A percentile compares a stretch with the other conserved stretches of the same genome.
Conservation (phyloP, 2,113 vertebrate species). For the Sapajus apella region DNA sequence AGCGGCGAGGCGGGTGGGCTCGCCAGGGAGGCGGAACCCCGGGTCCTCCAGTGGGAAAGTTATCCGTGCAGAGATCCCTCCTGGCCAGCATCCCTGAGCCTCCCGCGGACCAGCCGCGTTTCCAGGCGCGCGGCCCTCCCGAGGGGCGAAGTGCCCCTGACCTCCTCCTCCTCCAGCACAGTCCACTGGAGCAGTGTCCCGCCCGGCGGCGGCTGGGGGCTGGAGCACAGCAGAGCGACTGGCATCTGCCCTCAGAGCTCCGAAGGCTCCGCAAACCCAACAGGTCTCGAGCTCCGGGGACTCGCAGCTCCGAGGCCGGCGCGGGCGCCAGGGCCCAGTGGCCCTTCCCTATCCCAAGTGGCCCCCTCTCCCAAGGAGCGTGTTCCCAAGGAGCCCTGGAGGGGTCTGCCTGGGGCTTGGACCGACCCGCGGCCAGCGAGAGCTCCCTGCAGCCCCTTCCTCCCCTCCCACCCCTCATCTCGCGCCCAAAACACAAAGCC, state of each 20-base stretch:
- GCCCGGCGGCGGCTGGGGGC: background rate
- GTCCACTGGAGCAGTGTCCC: background rate
- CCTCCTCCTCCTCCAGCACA: background rate
- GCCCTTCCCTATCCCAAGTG: background rate
- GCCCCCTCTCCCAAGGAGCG: background rate
- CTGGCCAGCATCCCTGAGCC: background rate
- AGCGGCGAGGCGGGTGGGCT: background rate
- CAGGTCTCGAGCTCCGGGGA: background rate
- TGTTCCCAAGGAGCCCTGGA: background rate
- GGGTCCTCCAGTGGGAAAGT: conserved; percentile 77
- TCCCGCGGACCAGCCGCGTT: background rate
- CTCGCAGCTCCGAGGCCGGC: background rate
- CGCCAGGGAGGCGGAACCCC: background rate
- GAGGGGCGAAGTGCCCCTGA: background rate
- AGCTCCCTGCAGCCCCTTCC: background rate
- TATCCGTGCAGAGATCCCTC: background rate
- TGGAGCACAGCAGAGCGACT: background rate
- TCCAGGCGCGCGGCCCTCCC: background rate
- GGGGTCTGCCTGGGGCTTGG: background rate
- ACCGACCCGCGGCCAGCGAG: background rate
- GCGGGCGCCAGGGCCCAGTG: background rate
- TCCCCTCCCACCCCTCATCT: background rate
- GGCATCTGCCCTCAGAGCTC: accelerated
- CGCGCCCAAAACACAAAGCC: background rate
- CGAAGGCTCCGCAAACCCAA: background rate